Evolutionary conservation across 2,797 vertebrate genomes (phyloP), one percentile per base, ranked within the genome.

Genomic region (Sternotherus odoratus): DNA sequence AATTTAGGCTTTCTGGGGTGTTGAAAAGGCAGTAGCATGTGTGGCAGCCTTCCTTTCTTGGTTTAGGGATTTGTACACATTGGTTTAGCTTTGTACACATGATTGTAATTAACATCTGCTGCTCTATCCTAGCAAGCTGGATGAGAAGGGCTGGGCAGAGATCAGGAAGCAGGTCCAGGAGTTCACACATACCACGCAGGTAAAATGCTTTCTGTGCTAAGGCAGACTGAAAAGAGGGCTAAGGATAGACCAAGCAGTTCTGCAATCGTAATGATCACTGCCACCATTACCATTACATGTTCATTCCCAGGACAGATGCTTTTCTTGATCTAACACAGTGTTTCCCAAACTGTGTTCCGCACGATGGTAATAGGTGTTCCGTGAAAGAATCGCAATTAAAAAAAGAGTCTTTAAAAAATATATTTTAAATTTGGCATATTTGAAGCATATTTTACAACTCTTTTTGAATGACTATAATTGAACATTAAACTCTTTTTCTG

Each of bases 121-220:
- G 36, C 43, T 54, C 36, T 56, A 19, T 88, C 50, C 3, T 86
- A 98, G 98, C 77, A 92, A 87, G 89, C 90, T 90, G 89, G 94
- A 97, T 1, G 94, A 98, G 78, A 96, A 97, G 21, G 97, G 95
- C 97, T 98, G 98, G 98, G 92, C 93, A 13, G 97, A 99, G 93
- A 94, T 98, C 66, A 97, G 92, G 92, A 98, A 98, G 85, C 98
- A 99, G 95, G 98, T 99, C 93, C 97, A 8, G 92, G 98, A 99
- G 56, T 98, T 98, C 19, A 86, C 97, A 36, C 97, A 91, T 50
- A 97, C 97, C 43, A 98, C 98, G 2, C 98, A 99, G 98, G 99
- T 99, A 98, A 97, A 86, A 4, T 15, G 2, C 24, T 39, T n/a
- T 60, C 16, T 23, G 66, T 69, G 39, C 66, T 39, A 39, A 49